A percentile compares a stretch with the other conserved stretches of the same genome.
Evolutionary conservation across 2,113 vertebrate species (phyloP).

Genomic region (Paradoxurus hermaphroditus): DNA sequence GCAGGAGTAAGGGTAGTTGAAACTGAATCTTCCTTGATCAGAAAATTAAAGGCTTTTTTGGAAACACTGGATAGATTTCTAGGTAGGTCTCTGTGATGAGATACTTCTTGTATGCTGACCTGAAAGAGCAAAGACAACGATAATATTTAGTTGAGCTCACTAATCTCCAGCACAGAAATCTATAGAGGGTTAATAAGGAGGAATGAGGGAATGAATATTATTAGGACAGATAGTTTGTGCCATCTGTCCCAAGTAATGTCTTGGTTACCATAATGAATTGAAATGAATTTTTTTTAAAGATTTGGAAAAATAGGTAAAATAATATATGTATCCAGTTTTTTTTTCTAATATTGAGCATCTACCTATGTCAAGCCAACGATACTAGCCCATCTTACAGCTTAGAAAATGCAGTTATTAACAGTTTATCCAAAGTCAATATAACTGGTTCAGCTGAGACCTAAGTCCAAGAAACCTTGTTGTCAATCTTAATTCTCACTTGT

Average conservation of each 20-base stretch:
- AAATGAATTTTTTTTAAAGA: neutral
- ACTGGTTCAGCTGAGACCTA: neutral
- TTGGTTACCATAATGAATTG: neutral
- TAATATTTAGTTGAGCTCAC: neutral
- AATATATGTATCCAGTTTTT: neutral
- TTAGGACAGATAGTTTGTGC: neutral
- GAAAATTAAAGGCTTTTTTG: neutral
- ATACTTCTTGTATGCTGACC: neutral
- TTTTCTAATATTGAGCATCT: neutral
- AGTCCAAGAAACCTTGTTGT: neutral
- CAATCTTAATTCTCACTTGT: neutral
- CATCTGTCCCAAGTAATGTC: neutral
- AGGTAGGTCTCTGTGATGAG: neutral
- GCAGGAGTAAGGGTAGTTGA: neutral
- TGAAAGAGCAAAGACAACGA: neutral
- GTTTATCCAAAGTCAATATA: neutral
- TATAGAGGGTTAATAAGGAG: neutral
- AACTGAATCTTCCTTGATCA: neutral
- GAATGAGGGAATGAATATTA: neutral
- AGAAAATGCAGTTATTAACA: neutral
- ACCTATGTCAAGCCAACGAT: neutral
- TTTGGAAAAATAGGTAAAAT: neutral
- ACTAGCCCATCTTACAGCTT: neutral
- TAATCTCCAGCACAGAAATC: neutral
- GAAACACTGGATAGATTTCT: neutral